Evolutionary conservation across 1,140 invertebrate genomes (phyloP).

Genomic region (Aphis craccivora): DNA sequence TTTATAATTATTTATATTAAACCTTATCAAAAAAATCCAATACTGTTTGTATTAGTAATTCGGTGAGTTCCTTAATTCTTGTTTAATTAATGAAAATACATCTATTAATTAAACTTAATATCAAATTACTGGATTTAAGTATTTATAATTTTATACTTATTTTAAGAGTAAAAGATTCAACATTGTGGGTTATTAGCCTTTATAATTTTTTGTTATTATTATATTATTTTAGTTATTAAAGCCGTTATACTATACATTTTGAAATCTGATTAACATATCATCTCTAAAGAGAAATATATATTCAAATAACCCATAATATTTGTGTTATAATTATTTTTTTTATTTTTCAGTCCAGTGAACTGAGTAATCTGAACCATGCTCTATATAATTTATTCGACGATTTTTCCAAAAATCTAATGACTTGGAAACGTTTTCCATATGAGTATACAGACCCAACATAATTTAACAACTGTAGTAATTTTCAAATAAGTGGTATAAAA

Average conservation of each 20-base stretch:
- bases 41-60: background rate
- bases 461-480: background rate
- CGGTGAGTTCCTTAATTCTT: background rate
- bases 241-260: background rate
- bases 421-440: background rate
- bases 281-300: background rate
- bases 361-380: background rate
- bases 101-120: background rate
- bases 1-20: background rate
- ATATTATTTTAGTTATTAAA: background rate
- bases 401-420: background rate
- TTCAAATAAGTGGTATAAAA: background rate
- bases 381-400: background rate
- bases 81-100: background rate
- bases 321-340: background rate
- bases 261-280: background rate
- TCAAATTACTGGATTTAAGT: background rate
- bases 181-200: too few species aligned
- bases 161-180: too few species aligned
- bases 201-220: too few species aligned
- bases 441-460: background rate
- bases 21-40: background rate
- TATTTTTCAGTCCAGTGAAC: background rate
- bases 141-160: background rate
- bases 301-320: background rate